Evolutionary conservation across 2,797 vertebrate species (phyloP), one percentile per base, ranked within the genome.

Genomic region (Graptemys geographica): DNA sequence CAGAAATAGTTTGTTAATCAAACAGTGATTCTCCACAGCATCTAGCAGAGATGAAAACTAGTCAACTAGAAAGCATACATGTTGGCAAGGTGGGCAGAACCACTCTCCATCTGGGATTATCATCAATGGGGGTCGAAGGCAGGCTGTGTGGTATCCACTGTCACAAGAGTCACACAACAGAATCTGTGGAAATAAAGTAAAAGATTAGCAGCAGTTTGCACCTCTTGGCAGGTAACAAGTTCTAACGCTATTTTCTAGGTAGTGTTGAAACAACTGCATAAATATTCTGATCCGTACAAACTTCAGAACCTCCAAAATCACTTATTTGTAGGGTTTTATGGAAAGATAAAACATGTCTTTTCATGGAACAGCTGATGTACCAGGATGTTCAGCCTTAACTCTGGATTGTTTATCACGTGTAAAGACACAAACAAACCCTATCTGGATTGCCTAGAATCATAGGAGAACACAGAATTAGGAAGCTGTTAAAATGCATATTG

Each of bases 81-180:
- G 99, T 94, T 99, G 99, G 97, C 99, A 99, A 55, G 99, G 99
- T 0, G 99, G 99, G 96, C 99, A 99, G 98, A 99, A 99, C 99
- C 99, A 99, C 94, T 99, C 99, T 98, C 99, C 99, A 1, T 99
- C 99, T 0, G 99, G 99, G 92, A 99, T 99, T 94, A 99, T 97
- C 99, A 99, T 99, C 96, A 99, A 97, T 0, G 99, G 99, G 18
- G 99, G 99, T 8, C 99, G 98, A 87, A 99, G 99, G 90, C 99
- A 99, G 91, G 99, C 99, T 0, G 99, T 99, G 97, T 99, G 99
- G 97, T 99, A 99, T 1, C 99, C 99, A 0, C 98, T 99, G 96
- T 99, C 99, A 93, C 99, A 99, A 0, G 99, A 99, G 97, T 99
- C 99, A 79, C 99, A 99, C 91, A 99, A 97, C 96, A 99, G 98